A percentile compares a stretch with the other conserved stretches of the same genome.
phyloP scores from a whole-genome alignment of 2,797 vertebrate genomes.

The Furcifer pardalis region DNA sequence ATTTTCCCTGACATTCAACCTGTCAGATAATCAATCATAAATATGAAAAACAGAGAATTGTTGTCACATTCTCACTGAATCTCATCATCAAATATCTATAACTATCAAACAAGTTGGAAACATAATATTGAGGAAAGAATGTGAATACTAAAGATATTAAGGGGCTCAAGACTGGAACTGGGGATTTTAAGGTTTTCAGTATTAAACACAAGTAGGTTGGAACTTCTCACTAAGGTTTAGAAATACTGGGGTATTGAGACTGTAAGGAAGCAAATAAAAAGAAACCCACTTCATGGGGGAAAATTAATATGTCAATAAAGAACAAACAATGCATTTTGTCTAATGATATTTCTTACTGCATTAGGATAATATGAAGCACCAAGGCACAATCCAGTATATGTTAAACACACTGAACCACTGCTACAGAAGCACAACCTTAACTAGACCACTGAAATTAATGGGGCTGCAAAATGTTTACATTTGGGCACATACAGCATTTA shows the following conservation, averaged over 20 bases:
- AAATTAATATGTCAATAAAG: not conserved
- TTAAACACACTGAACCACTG: not conserved
- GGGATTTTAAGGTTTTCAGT: slow-evolving; percentile 34
- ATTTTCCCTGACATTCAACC: slow-evolving; percentile 71
- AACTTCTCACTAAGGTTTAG: slow-evolving; percentile 5
- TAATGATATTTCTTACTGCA: not conserved
- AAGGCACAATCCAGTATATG: not conserved
- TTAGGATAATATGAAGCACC: not conserved
- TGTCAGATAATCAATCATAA: slow-evolving; percentile 69
- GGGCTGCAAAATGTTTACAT: not conserved
- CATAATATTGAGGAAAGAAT: slow-evolving; percentile 42
- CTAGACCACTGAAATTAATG: not conserved
- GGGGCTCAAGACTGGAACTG: slow-evolving; percentile 2
- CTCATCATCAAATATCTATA: slow-evolving; percentile 65
- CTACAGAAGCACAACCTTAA: not conserved
- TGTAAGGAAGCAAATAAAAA: not conserved
- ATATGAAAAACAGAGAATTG: slow-evolving; percentile 67
- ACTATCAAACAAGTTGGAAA: slow-evolving; percentile 60
- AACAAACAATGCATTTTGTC: not conserved
- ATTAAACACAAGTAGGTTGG: not conserved
- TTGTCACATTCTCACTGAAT: slow-evolving; percentile 59
- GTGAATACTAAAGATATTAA: slow-evolving; percentile 47
- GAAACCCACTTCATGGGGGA: not conserved
- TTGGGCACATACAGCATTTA: slow-evolving; percentile 31
- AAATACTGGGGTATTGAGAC: not conserved